Percentiles rank a stretch among this genome's conserved stretches.
These are phyloP conservation scores for Bombus huntii DNA, from an alignment of 1,140 invertebrate genomes.

Conservation along the genomic window DNA sequence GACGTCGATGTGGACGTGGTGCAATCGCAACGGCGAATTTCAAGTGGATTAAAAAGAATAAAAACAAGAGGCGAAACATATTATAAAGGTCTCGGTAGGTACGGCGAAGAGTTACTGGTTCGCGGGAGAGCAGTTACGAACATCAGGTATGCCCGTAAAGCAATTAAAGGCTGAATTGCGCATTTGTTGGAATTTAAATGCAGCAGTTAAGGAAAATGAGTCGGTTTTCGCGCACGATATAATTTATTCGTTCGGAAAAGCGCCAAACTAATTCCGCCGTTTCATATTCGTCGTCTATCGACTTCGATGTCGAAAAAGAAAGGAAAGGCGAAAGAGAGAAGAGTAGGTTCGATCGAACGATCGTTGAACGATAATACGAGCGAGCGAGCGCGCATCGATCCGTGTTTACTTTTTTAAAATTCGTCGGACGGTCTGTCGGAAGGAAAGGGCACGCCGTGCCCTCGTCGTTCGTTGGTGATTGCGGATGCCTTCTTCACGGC, in stretches of 20 bases:
- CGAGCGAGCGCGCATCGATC: slow-evolving; percentile 39
- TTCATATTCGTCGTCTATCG: background rate
- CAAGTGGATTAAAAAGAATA: background rate
- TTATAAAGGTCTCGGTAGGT: background rate
- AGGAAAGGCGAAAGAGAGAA: background rate
- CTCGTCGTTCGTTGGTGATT: slow-evolving; percentile 62
- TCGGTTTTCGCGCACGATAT: background rate
- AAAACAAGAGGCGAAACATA: background rate
- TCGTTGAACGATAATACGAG: background rate
- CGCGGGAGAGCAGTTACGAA: slow-evolving; percentile 11
- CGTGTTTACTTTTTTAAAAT: slow-evolving; percentile 55
- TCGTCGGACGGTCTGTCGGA: slow-evolving; percentile 35
- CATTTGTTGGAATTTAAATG: slow-evolving; percentile 48
- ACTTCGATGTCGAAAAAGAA: background rate
- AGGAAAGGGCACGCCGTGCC: slow-evolving; percentile 52
- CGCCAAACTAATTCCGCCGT: background rate
- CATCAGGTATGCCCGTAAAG: slow-evolving; percentile 30
- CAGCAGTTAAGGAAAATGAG: slow-evolving; percentile 37
- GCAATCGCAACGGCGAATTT: background rate
- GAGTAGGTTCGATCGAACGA: background rate
- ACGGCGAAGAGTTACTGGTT: slow-evolving; percentile 2
- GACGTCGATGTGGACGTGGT: background rate
- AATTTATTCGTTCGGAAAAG: slow-evolving; percentile 29
- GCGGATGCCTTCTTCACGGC: slow-evolving; percentile 72
- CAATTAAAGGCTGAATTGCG: slow-evolving; percentile 43